Base-by-base conservation (phyloP, 2,888 invertebrate genomes). In the Sinelater perroti region DNA sequence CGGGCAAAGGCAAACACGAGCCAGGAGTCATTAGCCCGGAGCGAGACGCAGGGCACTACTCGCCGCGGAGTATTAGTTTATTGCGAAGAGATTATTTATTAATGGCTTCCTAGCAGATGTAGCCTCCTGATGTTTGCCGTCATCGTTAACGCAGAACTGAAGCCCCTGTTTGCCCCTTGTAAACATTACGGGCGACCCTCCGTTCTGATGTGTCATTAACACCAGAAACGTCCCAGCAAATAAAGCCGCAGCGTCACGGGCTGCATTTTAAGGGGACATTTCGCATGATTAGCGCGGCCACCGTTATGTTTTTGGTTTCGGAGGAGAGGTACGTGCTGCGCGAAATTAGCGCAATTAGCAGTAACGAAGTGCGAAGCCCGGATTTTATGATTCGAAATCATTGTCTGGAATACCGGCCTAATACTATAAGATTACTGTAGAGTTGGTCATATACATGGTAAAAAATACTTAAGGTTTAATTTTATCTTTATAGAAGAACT, bases 11-110 rank as follows among this genome's bases (percentile, higher is more conserved):
- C n/a, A 7, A 21, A 44, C 26, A 30, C 11, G 17, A 10, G 26
- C 10, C n/a, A n/a, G n/a, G 26, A 28, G 6, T 49, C 17, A 18
- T 49, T 26, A 26, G 21, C 28, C 35, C 38, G 10, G 18, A 26
- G 36, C 24, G 2, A 18, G 38, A 38, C 28, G 21, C 17, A 36
- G 17, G 16, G 38, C 11, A 20, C 11, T 13, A 31, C 17, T 18
- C 20, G 11, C 38, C 35, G 49, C 17, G 16, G 26, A 49, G 36
- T 36, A 26, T 36, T 49, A 44, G 26, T 36, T 36, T 38, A 49
- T 49, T 38, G 18, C 36, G 17, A 36, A 21, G 36, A 24, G 16
- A 36, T 49, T 36, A 49, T 49, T 36, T 49, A 49, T 49, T 49
- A 38, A 38, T 49, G 38, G 26, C 11, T 49, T 49, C 49, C 49